A percentile compares a stretch with the other conserved stretches of the same genome.
Evolutionary conservation across 1,140 invertebrate genomes (phyloP).

Genomic region (Atopsyche davidsoni): DNA sequence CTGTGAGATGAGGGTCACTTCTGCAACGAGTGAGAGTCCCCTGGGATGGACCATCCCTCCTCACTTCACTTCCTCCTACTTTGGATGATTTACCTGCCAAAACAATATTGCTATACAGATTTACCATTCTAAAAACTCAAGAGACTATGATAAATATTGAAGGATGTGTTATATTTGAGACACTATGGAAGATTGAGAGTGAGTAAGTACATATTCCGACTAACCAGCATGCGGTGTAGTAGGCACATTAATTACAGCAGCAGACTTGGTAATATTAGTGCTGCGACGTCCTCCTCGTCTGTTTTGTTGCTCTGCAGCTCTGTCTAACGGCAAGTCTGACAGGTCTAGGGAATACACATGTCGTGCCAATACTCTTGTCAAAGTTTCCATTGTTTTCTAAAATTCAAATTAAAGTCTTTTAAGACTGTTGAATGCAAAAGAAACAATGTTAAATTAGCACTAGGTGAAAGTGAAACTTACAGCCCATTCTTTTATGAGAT

Average conservation of each 20-base stretch:
- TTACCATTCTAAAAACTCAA: neutral
- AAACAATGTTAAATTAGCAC: neutral
- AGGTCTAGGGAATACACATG: slow-evolving; percentile 92
- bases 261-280: slow-evolving; percentile 16
- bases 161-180: too few relatives aligned
- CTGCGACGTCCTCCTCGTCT: slow-evolving; percentile 52
- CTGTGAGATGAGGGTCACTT: slow-evolving; percentile 41
- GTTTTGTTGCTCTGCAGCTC: slow-evolving; percentile 76
- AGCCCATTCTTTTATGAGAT: slow-evolving; percentile 93
- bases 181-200: too few relatives aligned
- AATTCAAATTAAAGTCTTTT: slow-evolving; percentile 24
- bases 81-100: slow-evolving; percentile 41
- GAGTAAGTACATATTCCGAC: too few relatives aligned
- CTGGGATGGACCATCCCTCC: slow-evolving; percentile 30
- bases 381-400: slow-evolving; percentile 93
- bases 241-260: slow-evolving; percentile 30
- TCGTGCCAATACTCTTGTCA: slow-evolving; percentile 85
- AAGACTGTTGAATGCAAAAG: neutral
- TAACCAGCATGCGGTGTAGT: slow-evolving; percentile 19
- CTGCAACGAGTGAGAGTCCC: slow-evolving; percentile 38
- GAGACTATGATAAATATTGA: too few relatives aligned
- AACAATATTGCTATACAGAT: slow-evolving; percentile 2
- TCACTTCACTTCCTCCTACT: slow-evolving; percentile 32
- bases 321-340: slow-evolving; percentile 79
- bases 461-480: slow-evolving; percentile 53